Conservation (phyloP, 2,797 vertebrate species). For the Orestias chungarensis region DNA sequence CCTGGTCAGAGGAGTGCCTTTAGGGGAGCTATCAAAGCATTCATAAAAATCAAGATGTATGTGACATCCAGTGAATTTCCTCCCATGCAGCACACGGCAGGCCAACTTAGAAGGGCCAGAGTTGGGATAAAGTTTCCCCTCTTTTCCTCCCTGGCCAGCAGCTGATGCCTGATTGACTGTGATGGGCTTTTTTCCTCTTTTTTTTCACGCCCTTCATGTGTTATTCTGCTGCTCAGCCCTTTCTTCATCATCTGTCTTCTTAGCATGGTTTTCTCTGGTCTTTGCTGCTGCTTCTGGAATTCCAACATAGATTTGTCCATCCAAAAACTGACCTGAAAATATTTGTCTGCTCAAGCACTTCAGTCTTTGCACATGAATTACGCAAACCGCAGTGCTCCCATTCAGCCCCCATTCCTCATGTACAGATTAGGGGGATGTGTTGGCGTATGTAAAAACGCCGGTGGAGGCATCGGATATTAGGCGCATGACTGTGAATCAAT, state of each 20-base stretch:
- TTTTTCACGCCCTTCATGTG: conserved; percentile 66
- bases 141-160: conserved; percentile 71
- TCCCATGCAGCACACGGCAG: conserved; percentile 63
- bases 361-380: conserved; percentile 50
- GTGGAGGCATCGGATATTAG: conserved; percentile 50
- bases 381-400: conserved; percentile 46
- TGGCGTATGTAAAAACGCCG: conserved; percentile 47
- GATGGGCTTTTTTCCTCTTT: conserved; percentile 76
- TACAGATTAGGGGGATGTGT: conserved; percentile 47
- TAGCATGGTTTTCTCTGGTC: conserved; percentile 57
- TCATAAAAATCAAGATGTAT: conserved; percentile 83
- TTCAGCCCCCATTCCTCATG: conserved; percentile 49
- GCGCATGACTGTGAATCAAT: conserved; percentile 63
- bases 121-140: conserved; percentile 75
- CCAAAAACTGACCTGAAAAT: conserved; percentile 44
- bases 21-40: conserved; percentile 80
- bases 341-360: conserved; percentile 52
- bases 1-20: conserved; percentile 79
- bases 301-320: conserved; percentile 58
- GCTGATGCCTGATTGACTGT: conserved; percentile 78
- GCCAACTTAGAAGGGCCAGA: conserved; percentile 69
- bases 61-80: conserved; percentile 78
- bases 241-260: conserved; percentile 67
- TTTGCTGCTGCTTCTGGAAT: conserved; percentile 40
- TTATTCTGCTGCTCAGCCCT: conserved; percentile 66